Evolutionary conservation across 2,113 vertebrate species (phyloP).

Genomic region (Balaeniceps rex): DNA sequence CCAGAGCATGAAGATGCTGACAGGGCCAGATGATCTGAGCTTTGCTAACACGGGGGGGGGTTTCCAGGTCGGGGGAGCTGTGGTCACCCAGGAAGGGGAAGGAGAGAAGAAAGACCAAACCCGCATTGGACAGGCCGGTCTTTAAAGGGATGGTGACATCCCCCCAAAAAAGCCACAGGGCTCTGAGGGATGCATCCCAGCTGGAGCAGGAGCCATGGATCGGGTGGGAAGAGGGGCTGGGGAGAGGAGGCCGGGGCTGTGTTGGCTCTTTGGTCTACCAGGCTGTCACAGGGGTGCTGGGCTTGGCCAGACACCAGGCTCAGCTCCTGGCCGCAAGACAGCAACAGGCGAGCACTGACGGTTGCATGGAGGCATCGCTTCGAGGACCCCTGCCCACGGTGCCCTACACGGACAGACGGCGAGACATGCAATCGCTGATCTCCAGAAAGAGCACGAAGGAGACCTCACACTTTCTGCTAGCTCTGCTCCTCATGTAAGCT

Average conservation of each 20-base stretch:
- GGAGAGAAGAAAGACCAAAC: background rate
- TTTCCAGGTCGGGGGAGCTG: background rate
- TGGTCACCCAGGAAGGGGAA: background rate
- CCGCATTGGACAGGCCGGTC: background rate
- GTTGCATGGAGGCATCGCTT: background rate
- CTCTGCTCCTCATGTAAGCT: background rate
- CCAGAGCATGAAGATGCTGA: background rate
- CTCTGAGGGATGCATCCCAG: background rate
- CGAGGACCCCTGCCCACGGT: background rate
- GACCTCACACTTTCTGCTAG: background rate
- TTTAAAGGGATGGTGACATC: background rate
- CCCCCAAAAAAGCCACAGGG: background rate
- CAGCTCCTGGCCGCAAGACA: background rate
- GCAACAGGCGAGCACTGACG: background rate
- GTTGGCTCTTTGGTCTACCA: background rate
- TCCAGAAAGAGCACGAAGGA: background rate
- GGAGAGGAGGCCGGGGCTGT: background rate
- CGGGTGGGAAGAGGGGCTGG: background rate
- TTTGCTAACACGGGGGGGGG: background rate
- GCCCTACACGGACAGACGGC: background rate
- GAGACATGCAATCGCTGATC: rapidly evolving
- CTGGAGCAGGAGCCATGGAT: background rate
- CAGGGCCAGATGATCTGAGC: background rate
- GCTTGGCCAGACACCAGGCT: background rate
- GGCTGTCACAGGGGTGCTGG: background rate